Evolutionary conservation across 2,113 vertebrate species (phyloP).

Genomic region (Rhizomys pruinosus): DNA sequence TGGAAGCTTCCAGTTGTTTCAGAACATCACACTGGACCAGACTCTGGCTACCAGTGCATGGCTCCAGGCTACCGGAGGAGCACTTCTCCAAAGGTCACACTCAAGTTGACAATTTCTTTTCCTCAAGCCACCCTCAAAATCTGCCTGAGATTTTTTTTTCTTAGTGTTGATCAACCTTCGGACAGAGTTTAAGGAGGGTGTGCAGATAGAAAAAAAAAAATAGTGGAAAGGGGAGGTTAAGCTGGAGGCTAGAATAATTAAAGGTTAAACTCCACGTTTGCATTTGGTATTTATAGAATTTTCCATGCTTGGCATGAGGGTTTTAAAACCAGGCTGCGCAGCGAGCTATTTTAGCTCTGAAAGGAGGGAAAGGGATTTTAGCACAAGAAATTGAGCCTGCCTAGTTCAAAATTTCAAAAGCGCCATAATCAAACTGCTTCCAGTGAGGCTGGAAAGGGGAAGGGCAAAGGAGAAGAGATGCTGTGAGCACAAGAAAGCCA

Average conservation of each 20-base stretch:
- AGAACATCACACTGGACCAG: background rate
- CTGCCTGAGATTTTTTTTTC: slow-evolving; percentile 28
- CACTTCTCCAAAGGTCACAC: background rate
- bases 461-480: background rate
- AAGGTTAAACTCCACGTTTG: slow-evolving; percentile 75
- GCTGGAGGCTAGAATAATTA: slow-evolving; percentile 76
- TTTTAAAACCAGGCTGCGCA: slow-evolving; percentile 66
- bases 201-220: slow-evolving; percentile 52
- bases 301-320: slow-evolving; percentile 72
- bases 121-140: slow-evolving; percentile 9
- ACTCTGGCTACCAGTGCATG: background rate
- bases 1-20: background rate
- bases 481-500: slow-evolving; percentile 22
- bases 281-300: slow-evolving; percentile 79
- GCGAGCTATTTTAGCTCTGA: slow-evolving; percentile 67
- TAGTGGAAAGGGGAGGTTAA: slow-evolving; percentile 32
- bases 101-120: slow-evolving; percentile 37
- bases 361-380: slow-evolving; percentile 66
- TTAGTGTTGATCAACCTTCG: slow-evolving; percentile 45
- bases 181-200: slow-evolving; percentile 62
- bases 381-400: slow-evolving; percentile 55
- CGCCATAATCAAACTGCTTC: slow-evolving; percentile 52
- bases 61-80: background rate
- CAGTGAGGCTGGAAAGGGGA: slow-evolving; percentile 52
- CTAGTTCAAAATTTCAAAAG: slow-evolving; percentile 68